Conservation (phyloP, 2,888 invertebrate species). For the Cryptocephalus moraei region DNA sequence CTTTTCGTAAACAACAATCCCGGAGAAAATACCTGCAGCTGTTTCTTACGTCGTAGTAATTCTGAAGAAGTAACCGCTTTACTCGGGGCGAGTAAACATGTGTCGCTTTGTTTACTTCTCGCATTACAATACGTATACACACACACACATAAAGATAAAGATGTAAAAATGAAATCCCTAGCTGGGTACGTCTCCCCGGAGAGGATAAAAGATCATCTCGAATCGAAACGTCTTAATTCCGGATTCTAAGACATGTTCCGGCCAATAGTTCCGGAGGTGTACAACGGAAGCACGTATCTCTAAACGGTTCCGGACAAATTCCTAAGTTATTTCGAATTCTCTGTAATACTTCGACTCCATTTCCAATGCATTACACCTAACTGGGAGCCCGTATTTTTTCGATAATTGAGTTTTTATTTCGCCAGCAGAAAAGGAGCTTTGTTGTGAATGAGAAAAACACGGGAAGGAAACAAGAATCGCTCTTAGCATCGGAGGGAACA, state of each 20-base stretch:
- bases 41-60: too few species aligned
- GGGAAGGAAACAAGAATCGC: neutral
- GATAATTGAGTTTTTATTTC: conserved; percentile 4
- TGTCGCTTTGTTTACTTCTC: too few species aligned
- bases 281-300: conserved; percentile 12
- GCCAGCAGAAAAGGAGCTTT: too few species aligned
- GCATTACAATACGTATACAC: too few species aligned
- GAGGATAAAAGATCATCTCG: neutral
- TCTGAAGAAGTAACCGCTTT: too few species aligned
- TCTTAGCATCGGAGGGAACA: neutral
- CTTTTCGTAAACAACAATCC: too few species aligned
- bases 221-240: conserved; percentile 12
- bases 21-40: too few species aligned
- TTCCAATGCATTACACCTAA: conserved; percentile 8
- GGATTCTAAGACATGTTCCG: conserved; percentile 14
- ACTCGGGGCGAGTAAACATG: too few species aligned
- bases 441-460: conserved; percentile 1
- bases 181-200: too few species aligned
- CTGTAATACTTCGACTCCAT: conserved; percentile 7
- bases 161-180: too few species aligned
- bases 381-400: neutral
- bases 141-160: too few species aligned
- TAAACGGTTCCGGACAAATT: conserved; percentile 21
- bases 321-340: conserved; percentile 10
- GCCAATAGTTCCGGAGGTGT: conserved; percentile 13